Evolutionary conservation across 53 echinoderm and acorn worm genomes (phyloP).

Genomic region (Paracentrotus lividus): DNA sequence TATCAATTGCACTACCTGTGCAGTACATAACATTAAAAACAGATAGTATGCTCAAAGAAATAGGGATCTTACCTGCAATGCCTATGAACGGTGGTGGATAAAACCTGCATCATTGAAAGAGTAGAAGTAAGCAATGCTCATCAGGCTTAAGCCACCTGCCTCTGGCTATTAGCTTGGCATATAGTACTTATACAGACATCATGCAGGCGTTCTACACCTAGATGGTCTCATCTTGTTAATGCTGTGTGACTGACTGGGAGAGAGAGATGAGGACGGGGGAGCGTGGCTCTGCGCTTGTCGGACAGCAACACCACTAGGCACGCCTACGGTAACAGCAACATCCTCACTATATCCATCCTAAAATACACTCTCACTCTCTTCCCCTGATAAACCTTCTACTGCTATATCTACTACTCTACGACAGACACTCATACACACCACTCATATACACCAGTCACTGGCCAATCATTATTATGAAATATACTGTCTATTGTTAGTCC

Average conservation of each 20-base stretch:
- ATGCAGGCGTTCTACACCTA: conserved; percentile 23
- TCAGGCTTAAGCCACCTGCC: conserved; percentile 26
- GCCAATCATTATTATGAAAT: conserved; percentile 68
- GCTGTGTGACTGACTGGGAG: conserved; percentile 32
- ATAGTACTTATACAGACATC: conserved; percentile 31
- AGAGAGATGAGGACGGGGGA: conserved; percentile 34
- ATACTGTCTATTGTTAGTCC: conserved; percentile 55
- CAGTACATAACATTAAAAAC: background rate
- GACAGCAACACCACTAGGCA: conserved; percentile 46
- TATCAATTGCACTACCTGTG: background rate
- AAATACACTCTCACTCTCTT: conserved; percentile 49
- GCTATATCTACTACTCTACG: background rate
- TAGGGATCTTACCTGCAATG: conserved; percentile 21
- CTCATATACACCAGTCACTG: conserved; percentile 49
- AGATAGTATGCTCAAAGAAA: background rate
- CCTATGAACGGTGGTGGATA: background rate
- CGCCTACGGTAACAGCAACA: conserved; percentile 30
- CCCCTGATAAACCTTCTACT: background rate
- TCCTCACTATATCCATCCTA: conserved; percentile 42
- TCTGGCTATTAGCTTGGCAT: conserved; percentile 6
- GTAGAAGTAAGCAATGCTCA: conserved; percentile 14
- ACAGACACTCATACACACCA: conserved; percentile 56
- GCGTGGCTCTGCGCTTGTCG: conserved; percentile 15
- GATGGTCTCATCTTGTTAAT: conserved; percentile 31
- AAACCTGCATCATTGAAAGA: background rate